These are phyloP conservation scores for Parambassis ranga DNA, from an alignment of 2,797 vertebrate genomes.

Conservation along the genomic window DNA sequence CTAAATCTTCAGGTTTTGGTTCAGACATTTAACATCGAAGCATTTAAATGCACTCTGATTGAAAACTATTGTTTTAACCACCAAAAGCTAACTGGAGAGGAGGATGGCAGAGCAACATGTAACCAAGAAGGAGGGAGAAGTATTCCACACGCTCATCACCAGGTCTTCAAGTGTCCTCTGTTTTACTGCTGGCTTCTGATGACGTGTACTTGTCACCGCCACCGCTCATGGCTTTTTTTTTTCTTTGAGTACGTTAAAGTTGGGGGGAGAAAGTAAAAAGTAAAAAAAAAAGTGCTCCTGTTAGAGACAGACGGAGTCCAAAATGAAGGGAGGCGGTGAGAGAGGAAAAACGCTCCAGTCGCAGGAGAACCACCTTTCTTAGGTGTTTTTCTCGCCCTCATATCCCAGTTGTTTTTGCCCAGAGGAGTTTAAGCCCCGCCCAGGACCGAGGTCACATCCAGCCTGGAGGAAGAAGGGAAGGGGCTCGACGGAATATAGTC, in stretches of 20 bases:
- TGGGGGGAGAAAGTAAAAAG: background rate
- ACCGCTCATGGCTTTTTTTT: background rate
- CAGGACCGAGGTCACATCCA: background rate
- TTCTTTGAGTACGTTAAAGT: background rate
- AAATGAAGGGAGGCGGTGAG: background rate
- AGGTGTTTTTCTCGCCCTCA: background rate
- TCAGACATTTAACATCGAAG: conserved; percentile 34
- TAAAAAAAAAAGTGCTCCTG: conserved; percentile 4
- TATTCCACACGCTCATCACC: background rate
- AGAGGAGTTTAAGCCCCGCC: conserved; percentile 1
- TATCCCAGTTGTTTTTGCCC: background rate
- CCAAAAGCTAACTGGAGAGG: background rate
- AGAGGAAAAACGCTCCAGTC: conserved; percentile 15
- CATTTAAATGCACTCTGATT: background rate
- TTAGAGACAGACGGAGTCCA: background rate
- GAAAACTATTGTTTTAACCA: background rate
- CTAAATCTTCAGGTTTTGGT: conserved; percentile 21
- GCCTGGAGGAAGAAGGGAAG: background rate
- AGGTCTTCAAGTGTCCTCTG: background rate
- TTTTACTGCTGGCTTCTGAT: conserved; percentile 6
- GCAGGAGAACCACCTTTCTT: background rate
- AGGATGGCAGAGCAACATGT: background rate
- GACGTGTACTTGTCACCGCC: background rate
- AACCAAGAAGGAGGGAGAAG: background rate
- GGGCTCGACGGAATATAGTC: background rate